Base-by-base conservation (phyloP, 2,113 vertebrate genomes). In the Leptosomus discolor region DNA sequence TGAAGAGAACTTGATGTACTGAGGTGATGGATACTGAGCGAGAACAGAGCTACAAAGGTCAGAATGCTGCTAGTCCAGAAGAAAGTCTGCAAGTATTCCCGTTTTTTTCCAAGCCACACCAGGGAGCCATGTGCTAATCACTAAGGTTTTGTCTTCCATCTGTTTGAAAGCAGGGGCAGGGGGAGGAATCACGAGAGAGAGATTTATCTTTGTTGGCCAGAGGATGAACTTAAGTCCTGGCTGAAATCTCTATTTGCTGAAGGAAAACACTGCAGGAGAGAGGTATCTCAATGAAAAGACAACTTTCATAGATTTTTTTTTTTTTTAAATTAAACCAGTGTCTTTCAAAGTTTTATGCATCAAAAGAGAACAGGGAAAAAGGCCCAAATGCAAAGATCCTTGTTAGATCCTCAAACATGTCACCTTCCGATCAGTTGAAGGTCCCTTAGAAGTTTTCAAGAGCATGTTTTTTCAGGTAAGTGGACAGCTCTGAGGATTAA, bases 161-260 rank as follows among this genome's bases (percentile, higher is more conserved):
- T 71, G 77, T 45, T 60, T 70, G 86, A 81, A 92, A 95, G 83
- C 30, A 74, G 54, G 74, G 51, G 67, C 2, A 4, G 46, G 63
- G 41, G 81, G 48, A 81, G 60, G 29, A 81, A 85, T 78, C 64
- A 32, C 5, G 2, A 81, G 58, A 45, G 61, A 80, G 63, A 95
- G 48, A 60, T 91, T 92, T 93, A 94, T 88, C 65, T 8, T 54
- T 85, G 45, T 74, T 88, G 86, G 86, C 94, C 83, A 85, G 90
- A 83, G 77, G 85, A 69, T 81, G 92, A 96, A 94, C 83, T 36
- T 48, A 85, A 80, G 50, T 78, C 60, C 63, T 96, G 83, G 89
- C 86, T 94, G 90, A 85, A 81, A 57, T 70, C 74, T 69, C n/a
- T 29, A 3, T 79, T 46, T 86, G 46, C 64, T 94, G 82, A 90